These are phyloP conservation scores for Serilophus lunatus DNA, from an alignment of 2,113 vertebrate species.

Conservation along the genomic window DNA sequence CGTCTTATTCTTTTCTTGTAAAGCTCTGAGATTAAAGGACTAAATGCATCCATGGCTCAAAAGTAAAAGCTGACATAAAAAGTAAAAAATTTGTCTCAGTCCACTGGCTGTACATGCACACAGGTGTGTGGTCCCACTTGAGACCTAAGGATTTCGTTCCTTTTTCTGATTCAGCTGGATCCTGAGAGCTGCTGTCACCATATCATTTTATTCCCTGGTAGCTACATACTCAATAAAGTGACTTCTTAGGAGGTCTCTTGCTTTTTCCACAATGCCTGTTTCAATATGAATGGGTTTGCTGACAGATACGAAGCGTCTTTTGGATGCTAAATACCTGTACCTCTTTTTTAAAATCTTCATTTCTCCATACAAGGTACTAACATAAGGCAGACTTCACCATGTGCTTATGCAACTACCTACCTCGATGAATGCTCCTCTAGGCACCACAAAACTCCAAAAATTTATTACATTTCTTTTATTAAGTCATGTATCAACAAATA, in stretches of 20 bases:
- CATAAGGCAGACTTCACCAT: background rate
- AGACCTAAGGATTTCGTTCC: background rate
- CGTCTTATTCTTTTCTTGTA: background rate
- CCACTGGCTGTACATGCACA: background rate
- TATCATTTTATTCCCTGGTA: background rate
- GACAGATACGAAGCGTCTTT: conserved; percentile 9
- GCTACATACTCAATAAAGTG: background rate
- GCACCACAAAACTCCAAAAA: background rate
- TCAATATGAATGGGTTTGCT: background rate
- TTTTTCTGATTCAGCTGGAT: conserved; percentile 29
- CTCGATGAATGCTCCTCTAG: background rate
- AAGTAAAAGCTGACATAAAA: background rate
- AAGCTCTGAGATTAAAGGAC: background rate
- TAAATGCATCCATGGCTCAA: background rate
- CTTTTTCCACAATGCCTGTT: background rate
- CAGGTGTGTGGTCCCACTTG: conserved; percentile 1
- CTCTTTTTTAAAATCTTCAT: background rate
- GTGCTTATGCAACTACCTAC: background rate
- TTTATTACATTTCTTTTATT: background rate
- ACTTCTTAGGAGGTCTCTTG: conserved; percentile 44
- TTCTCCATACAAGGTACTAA: background rate
- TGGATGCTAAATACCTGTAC: background rate
- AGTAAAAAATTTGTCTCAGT: background rate
- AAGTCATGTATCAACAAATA: background rate
- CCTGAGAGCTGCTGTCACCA: conserved; percentile 15